Base-by-base conservation (phyloP, 2,888 invertebrate species). In the Pimpla rufipes region DNA sequence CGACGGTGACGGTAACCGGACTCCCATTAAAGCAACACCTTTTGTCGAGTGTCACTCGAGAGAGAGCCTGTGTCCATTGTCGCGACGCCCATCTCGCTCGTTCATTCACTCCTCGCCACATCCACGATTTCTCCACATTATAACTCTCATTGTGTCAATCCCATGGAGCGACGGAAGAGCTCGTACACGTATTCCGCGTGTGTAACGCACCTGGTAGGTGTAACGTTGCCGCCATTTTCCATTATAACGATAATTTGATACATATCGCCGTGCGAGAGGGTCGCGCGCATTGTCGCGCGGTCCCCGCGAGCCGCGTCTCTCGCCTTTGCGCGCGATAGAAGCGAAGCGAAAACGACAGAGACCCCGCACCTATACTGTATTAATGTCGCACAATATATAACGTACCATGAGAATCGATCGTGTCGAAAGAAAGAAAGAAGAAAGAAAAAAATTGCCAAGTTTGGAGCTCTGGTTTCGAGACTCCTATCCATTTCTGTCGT, bases 211-310 rank as follows among this genome's bases (percentile, higher is more conserved):
- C 93, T 93, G 93, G 93, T 89, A 92, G 93, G 93, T 93, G 93
- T 93, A 90, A 92, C 88, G 92, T 93, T 93, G 92, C 93, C 91
- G 91, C 91, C 91, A 93, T 92, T 90, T 92, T 90, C 90, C 89
- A 93, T 93, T 93, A 92, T 91, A 89, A 91, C 88, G 88, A 93
- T 93, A 93, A 93, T 93, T 93, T 93, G 93, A 93, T 93, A 93
- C 92, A 91, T 92, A 93, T 93, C 92, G 91, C 86, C 88, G 83
- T 84, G 82, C 76, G 78, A 77, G 84, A 87, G 81, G 87, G 74
- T 81, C 67, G 77, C n/a, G n/a, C n/a, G n/a, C 82, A 79, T 79
- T 86, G 78, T 83, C 67, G 45, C 59, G 45, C 55, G 16, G 47
- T 70, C 35, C 47, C 67, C 40, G 45, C 21, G 52, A 57, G n/a